Evolutionary conservation across 2,113 vertebrate species (phyloP), one percentile per base, ranked within the genome.

Genomic region (Ceyx margarethae): DNA sequence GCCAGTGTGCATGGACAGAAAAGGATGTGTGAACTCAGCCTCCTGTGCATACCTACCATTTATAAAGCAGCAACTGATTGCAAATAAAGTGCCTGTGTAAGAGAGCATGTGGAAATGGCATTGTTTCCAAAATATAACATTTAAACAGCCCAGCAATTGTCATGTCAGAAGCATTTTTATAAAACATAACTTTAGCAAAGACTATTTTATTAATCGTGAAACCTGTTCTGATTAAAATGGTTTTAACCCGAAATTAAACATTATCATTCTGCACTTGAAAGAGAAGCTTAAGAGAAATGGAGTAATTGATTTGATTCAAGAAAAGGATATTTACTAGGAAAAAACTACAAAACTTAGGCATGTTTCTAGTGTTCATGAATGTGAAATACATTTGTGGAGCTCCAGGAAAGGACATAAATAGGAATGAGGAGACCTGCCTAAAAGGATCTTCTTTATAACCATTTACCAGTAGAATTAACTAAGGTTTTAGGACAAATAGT

Each of bases 41-140:
- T 78, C 65, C 64, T 66, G 33, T 71, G 40, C 60, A 35, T 58
- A 57, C 75, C 69, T 37, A 35, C 43, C 75, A 60, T 67, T 74
- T 89, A 87, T 40, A 85, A 88, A 91, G 74, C 20, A 90, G 33
- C 33, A 51, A 54, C 46, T 73, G 87, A 81, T 91, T 91, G 82
- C 45, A 90, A 90, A 94, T 15, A 85, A 45, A 62, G 29, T 85
- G 21, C 18, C 45, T 46, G 11, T 35, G 37, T 43, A 60, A 86
- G 53, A 92, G 31, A 82, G 28, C 10, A 53, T 19, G 48, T 50
- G 68, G 29, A 87, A 82, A 64, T 25, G 46, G 25, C 72, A 77
- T 21, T 82, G 40, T 35, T 90, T 87, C 72, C 53, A 71, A 92
- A 82, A 77, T 17, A 64, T 29, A 23, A 22, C 19, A 19, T 76